Evolutionary conservation across 2,888 invertebrate genomes (phyloP), one percentile per base, ranked within the genome.

Genomic region (Ephialtes manifestator): DNA sequence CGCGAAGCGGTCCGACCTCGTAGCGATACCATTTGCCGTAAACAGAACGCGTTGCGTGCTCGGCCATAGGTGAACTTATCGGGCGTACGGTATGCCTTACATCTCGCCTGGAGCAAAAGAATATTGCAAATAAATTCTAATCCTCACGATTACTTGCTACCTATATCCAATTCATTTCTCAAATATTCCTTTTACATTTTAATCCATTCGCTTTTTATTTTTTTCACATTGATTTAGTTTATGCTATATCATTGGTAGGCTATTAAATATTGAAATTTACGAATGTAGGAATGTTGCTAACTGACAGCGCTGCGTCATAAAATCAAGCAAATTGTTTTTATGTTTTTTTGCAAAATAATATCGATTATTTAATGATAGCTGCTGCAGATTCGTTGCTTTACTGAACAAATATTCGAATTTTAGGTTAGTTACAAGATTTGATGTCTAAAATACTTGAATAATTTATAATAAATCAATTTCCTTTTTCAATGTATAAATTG

Each of bases 11-110:
- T 68, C 28, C 43, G 88, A 89, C 88, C 88, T 88, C 88, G 87
- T 88, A 82, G 81, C 87, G 85, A 87, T 87, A 88, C 80, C 83
- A 85, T 85, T 88, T 63, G 76, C 89, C 87, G 87, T 89, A 89
- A 89, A 89, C 87, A 88, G 87, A 86, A 39, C 72, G 11, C 65
- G 67, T 58, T 80, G 68, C 68, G 86, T 68, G 75, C 81, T 81
- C 55, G 53, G 35, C 68, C 53, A 65, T 53, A 39, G 71, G 20
- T 72, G 65, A 72, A 79, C 71, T 79, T 72, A 72, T 79, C 60
- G 63, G n/a, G 48, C 63, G 15, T 15, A 48, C 46, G 20, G 11
- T 48, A 18, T 46, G 39, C 39, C 39, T 39, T 10, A 39, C 51
- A 51, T 18, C 51, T 31, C 31, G 60, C 31, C 15, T 7, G 15